Conservation (phyloP, 1,140 invertebrate genomes). For the Papilio dardanus region DNA sequence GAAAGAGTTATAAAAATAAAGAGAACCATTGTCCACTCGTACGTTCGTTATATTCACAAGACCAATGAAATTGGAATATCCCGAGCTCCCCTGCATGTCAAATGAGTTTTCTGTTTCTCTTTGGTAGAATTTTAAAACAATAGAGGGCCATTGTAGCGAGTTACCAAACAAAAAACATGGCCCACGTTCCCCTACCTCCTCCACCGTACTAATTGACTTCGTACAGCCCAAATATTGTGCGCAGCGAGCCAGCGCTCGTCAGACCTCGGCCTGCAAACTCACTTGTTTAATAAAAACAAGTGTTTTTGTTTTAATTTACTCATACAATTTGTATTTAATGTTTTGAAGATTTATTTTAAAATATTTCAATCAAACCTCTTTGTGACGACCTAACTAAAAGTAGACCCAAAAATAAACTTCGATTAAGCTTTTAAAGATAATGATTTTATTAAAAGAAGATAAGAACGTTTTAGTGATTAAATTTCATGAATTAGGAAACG, state of each 20-base stretch:
- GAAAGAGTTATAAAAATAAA: constrained; percentile 8
- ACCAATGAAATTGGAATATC: constrained; percentile 31
- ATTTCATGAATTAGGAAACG: neutral
- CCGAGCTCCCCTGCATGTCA: constrained; percentile 13
- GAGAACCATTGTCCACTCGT: constrained; percentile 15
- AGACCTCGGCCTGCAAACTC: constrained; percentile 8
- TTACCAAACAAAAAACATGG: constrained; percentile 38
- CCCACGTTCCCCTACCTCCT: constrained; percentile 27
- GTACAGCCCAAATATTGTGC: constrained; percentile 21
- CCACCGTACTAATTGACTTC: constrained; percentile 38
- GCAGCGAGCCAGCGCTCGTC: neutral
- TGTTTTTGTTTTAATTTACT: neutral
- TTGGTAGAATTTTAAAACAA: constrained; percentile 37
- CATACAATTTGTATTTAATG: neutral
- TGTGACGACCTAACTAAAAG: neutral
- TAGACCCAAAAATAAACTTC: neutral
- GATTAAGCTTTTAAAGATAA: neutral
- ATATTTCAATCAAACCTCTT: no score
- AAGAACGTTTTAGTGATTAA: neutral
- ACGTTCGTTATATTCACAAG: neutral
- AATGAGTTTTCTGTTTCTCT: constrained; percentile 33
- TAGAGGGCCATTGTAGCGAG: constrained; percentile 38
- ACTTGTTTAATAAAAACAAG: neutral
- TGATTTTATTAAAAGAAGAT: neutral
- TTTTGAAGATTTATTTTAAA: no score